Conservation (phyloP, 1,140 invertebrate species). For the Plectrocnemia conspersa region DNA sequence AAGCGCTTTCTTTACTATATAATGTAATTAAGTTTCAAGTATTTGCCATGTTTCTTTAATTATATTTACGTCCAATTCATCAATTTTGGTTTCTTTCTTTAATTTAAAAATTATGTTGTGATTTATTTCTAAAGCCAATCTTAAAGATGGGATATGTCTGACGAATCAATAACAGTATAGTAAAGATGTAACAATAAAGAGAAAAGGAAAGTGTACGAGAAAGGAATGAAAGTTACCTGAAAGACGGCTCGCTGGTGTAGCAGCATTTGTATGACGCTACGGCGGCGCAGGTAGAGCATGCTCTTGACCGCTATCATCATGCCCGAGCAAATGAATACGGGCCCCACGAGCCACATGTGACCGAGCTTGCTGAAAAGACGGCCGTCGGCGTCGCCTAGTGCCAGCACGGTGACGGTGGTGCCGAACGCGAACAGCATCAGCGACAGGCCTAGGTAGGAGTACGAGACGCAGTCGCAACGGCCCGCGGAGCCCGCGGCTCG, state of each 20-base stretch:
- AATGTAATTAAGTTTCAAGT: no score
- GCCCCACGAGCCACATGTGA: constrained; percentile 66
- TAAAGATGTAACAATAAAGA: no score
- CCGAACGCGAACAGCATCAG: constrained; percentile 60
- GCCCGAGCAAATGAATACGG: constrained; percentile 64
- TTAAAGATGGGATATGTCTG: no score
- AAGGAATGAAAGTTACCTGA: constrained; percentile 47
- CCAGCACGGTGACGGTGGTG: constrained; percentile 59
- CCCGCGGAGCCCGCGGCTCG: constrained; percentile 57
- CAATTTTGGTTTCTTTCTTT: no score
- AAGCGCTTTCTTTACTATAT: no score
- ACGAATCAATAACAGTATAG: no score
- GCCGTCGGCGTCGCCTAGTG: constrained; percentile 57
- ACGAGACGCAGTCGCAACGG: constrained; percentile 62
- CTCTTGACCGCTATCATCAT: constrained; percentile 66
- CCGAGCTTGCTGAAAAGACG: constrained; percentile 55
- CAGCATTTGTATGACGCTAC: constrained; percentile 63
- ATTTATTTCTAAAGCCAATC: no score
- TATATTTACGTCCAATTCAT: no score
- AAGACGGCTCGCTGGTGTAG: constrained; percentile 58
- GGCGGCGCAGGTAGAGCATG: constrained; percentile 60
- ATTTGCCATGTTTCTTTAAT: no score
- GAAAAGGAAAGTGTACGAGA: no score
- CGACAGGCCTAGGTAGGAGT: constrained; percentile 61
- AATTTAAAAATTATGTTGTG: no score